Evolutionary conservation across 1,140 invertebrate genomes (phyloP).

Genomic region (Plutomurus gul): DNA sequence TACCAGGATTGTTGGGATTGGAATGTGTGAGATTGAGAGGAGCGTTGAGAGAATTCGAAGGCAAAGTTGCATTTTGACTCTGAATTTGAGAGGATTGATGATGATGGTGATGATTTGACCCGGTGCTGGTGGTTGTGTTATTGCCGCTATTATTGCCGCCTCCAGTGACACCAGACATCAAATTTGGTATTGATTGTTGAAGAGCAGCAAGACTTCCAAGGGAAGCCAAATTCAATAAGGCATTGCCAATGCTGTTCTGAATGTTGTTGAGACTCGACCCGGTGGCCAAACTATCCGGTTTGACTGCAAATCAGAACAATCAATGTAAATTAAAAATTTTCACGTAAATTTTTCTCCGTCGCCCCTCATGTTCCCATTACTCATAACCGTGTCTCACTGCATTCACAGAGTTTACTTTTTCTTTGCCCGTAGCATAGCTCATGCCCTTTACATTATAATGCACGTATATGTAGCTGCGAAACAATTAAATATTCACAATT

Average conservation of each 20-base stretch:
- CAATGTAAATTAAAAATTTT: constrained; percentile 38
- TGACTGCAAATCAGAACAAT: constrained; percentile 40
- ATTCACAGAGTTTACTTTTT: no score
- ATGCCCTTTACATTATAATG: no score
- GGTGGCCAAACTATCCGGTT: constrained; percentile 51
- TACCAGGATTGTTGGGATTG: not conserved
- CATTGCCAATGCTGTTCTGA: constrained; percentile 46
- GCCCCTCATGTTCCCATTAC: not conserved
- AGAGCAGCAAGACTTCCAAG: constrained; percentile 48
- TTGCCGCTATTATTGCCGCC: constrained; percentile 22
- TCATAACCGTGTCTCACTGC: no score
- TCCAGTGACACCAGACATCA: constrained; percentile 34
- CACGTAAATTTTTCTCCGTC: constrained; percentile 21
- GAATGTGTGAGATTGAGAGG: constrained; percentile 44
- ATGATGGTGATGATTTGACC: constrained; percentile 30
- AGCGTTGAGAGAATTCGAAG: constrained; percentile 4
- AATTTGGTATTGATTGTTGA: constrained; percentile 47
- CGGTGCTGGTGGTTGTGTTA: not conserved
- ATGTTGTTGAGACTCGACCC: constrained; percentile 25
- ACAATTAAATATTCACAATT: not conserved
- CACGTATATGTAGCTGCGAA: not conserved
- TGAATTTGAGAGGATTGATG: not conserved
- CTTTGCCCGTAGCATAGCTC: no score
- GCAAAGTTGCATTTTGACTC: not conserved
- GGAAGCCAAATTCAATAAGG: constrained; percentile 50